A percentile compares a stretch with the other conserved stretches of the same genome.
Evolutionary conservation across 1,140 invertebrate genomes (phyloP).

Genomic region (Penaeus indicus): DNA sequence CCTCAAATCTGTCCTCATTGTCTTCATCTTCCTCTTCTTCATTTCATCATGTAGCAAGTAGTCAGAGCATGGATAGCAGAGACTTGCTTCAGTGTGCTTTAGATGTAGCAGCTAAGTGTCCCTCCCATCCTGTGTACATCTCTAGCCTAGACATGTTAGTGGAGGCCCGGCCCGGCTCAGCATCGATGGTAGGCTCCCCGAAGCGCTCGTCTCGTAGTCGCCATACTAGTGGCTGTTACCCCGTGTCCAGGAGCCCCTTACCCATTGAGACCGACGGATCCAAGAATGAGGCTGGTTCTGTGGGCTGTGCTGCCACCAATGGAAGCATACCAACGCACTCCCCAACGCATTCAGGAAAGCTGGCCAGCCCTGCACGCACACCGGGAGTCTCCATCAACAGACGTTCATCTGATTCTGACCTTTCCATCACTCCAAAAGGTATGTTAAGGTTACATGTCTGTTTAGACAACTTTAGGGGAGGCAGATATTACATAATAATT

Average conservation of each 20-base stretch:
- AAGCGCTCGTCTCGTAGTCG: slow-evolving; percentile 57
- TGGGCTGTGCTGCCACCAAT: slow-evolving; percentile 25
- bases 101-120: slow-evolving; percentile 67
- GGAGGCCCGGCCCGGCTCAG: slow-evolving; percentile 71
- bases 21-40: slow-evolving; percentile 36
- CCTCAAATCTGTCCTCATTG: slow-evolving; percentile 1
- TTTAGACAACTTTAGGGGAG: not conserved
- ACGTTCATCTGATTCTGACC: slow-evolving; percentile 92
- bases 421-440: slow-evolving; percentile 94
- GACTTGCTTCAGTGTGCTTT: slow-evolving; percentile 64
- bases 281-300: slow-evolving; percentile 32
- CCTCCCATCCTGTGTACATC: slow-evolving; percentile 67
- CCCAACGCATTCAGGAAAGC: slow-evolving; percentile 59
- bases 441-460: slow-evolving; percentile 67
- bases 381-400: slow-evolving; percentile 61
- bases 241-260: slow-evolving; percentile 62
- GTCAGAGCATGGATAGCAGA: slow-evolving; percentile 46
- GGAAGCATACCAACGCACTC: slow-evolving; percentile 27
- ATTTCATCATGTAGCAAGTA: slow-evolving; percentile 26
- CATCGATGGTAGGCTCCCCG: slow-evolving; percentile 68
- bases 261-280: slow-evolving; percentile 39
- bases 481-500: not conserved
- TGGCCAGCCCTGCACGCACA: slow-evolving; percentile 59
- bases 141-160: slow-evolving; percentile 71
- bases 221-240: slow-evolving; percentile 63